Evolutionary conservation across 2,113 vertebrate genomes (phyloP), one percentile per base, ranked within the genome.

Genomic region (Scytalopus superciliaris): DNA sequence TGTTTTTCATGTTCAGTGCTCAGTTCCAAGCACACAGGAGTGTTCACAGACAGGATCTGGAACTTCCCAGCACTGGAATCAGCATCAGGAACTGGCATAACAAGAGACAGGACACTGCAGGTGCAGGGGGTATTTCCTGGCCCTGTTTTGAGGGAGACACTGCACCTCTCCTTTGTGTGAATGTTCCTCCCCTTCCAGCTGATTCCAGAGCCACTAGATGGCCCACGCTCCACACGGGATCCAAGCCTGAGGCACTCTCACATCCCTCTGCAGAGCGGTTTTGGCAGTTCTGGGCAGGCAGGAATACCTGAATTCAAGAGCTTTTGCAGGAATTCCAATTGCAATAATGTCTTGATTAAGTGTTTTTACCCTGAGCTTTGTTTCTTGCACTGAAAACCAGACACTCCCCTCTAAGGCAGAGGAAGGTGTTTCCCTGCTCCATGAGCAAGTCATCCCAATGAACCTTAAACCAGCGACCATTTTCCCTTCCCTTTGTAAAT

Each of bases 151-250:
- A 72, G 83, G 60, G 50, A 22, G 76, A 2, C 35, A 2, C 37
- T 16, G 24, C 28, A 0, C 17, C 7, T 19, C 3, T 27, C 23
- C 84, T 35, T 19, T 21, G 62, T 31, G 74, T 2, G 83, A 23
- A 57, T 3, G 22, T 10, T 6, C 62, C 11, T 23, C 17, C 40
- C 8, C 18, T 0, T 11, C 2, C 10, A 14, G 49, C 22, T 0
- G 9, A 12, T 19, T 52, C 23, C 68, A 7, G 35, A 3, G 37
- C 97, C 98, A 84, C 97, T 92, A 98, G 98, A 93, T 94, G 98
- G 97, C 97, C 88, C 78, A 24, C 70, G 24, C 73, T 7, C n/a
- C 89, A 35, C 67, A 10, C 62, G 27, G 64, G 52, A 73, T 30
- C 18, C 39, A 2, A 30, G 9, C 4, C 37, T 19, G 9, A 14